These are phyloP conservation scores for Labeo catla DNA, from an alignment of 2,113 vertebrate species.

Conservation along the genomic window DNA sequence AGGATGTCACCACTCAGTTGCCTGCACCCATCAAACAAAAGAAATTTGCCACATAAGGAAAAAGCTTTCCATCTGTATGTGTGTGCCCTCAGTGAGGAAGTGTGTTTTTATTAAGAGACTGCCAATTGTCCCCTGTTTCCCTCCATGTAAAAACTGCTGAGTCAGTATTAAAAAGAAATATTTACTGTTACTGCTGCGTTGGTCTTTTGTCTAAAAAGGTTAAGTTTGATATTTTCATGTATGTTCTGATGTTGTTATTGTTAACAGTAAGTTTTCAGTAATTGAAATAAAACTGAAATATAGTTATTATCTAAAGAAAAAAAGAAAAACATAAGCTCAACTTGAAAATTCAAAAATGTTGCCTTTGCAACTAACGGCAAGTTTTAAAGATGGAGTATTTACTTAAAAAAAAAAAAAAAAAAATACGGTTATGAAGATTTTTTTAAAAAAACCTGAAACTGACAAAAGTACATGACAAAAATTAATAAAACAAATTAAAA, in stretches of 20 bases:
- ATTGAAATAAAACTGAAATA: not conserved
- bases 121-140: not conserved
- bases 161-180: constrained; percentile 18
- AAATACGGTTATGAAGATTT: too few species aligned
- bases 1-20: constrained; percentile 85
- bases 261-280: not conserved
- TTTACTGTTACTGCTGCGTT: not conserved
- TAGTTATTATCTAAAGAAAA: not conserved
- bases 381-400: too few species aligned
- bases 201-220: not conserved
- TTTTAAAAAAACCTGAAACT: not conserved
- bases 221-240: not conserved
- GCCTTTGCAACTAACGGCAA: not conserved
- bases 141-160: not conserved
- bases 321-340: not conserved
- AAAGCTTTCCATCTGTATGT: not conserved
- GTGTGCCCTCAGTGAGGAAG: not conserved
- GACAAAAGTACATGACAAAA: not conserved
- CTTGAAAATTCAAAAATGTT: not conserved
- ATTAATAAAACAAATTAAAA: too few species aligned
- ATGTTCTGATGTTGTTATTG: not conserved
- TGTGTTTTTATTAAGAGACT: not conserved
- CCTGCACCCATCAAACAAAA: constrained; percentile 89
- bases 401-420: too few species aligned
- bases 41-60: constrained; percentile 90